These are phyloP conservation scores for Tiaroga cobitis DNA, from an alignment of 2,797 vertebrate genomes.

Conservation along the genomic window DNA sequence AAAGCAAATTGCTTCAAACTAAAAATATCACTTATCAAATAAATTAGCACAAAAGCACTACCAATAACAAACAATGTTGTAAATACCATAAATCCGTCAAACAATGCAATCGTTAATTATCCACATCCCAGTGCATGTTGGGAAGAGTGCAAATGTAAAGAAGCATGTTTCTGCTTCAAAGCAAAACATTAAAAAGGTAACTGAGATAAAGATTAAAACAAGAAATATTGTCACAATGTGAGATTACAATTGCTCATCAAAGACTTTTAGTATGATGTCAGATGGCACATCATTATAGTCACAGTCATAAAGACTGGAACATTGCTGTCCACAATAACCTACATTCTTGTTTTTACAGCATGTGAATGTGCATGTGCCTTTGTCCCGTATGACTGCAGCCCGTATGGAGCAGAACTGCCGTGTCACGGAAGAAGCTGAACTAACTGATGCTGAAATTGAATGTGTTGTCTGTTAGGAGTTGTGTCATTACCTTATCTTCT, in stretches of 20 bases:
- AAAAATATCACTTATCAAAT: no score
- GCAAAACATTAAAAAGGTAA: no score
- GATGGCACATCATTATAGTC: background rate
- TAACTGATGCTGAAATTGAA: background rate
- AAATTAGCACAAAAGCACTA: no score
- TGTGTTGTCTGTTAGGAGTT: background rate
- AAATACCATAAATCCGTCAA: no score
- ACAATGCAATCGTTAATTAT: no score
- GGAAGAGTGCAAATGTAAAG: no score
- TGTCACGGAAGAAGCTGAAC: background rate
- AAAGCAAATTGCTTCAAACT: no score
- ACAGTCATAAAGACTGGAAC: conserved; percentile 10
- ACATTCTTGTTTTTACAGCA: background rate
- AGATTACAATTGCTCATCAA: background rate
- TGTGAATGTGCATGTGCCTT: background rate
- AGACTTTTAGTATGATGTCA: background rate
- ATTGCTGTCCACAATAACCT: background rate
- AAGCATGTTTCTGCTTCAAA: no score
- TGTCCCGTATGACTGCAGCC: background rate
- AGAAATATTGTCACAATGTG: no score
- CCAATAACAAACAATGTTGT: no score
- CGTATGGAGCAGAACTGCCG: background rate
- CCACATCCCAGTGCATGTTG: no score
- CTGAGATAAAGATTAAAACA: no score
- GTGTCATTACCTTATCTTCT: background rate